Evolutionary conservation across 2,797 vertebrate species (phyloP), one percentile per base, ranked within the genome.

Genomic region (Coranthus polyacanthus): DNA sequence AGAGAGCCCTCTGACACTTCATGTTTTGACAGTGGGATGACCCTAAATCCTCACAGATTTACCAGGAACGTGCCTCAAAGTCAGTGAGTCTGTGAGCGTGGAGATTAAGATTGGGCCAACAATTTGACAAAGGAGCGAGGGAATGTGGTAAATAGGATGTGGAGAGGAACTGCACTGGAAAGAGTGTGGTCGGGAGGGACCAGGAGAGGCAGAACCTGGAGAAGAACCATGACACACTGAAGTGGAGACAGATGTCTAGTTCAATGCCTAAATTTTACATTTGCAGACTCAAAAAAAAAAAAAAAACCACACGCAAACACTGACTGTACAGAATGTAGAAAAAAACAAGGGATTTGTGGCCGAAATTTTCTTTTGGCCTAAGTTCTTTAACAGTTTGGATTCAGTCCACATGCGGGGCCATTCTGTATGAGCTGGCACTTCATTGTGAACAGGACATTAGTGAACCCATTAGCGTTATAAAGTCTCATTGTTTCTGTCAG

Each of bases 401-500:
- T 66, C 42, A 42, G 6, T 74, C 44, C 46, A 38, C 10, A 8
- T 68, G 32, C 12, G 24, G 50, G 43, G 36, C 18, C 21, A 50
- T 36, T 56, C 56, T 64, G 47, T 58, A 37, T 24, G 37, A 24
- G 22, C 34, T 46, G 54, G 54, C 57, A 66, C 65, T 78, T 79
- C 37, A 74, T 64, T 82, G 58, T 60, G 80, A 80, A 51, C 65
- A 52, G 67, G 56, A 81, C 70, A 86, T 81, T 80, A 84, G 75
- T 47, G 71, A 72, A 77, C 52, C 78, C 66, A 81, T 88, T 79
- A 74, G 77, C 15, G 67, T 63, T 63, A 89, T 91, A 88, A 91
- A 91, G 86, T 89, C 83, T 89, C 86, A 86, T 92, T 78, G 81
- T 79, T 75, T 78, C 70, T 81, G 84, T 90, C 88, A 88, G 85